phyloP scores from a whole-genome alignment of 1,140 invertebrate genomes.

The Drosophila obscura region DNA sequence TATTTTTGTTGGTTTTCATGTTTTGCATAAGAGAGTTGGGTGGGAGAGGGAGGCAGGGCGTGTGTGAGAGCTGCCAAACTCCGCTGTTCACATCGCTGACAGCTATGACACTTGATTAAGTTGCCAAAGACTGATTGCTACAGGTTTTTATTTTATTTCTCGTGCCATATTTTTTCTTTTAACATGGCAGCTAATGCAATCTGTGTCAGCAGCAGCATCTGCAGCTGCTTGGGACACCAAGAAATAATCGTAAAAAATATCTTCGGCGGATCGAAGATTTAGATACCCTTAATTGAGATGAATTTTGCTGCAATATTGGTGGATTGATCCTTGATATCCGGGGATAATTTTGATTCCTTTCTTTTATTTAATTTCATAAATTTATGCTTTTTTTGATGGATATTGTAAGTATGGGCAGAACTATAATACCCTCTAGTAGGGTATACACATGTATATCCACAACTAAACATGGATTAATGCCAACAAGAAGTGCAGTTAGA shows the following conservation, averaged over 20 bases:
- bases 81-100: slow-evolving; percentile 21
- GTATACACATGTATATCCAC: neutral
- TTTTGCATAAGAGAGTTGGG: slow-evolving; percentile 36
- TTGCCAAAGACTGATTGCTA: slow-evolving; percentile 1
- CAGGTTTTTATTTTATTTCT: slow-evolving; percentile 5
- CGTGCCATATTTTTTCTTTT: slow-evolving; percentile 4
- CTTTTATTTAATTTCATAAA: too few relatives aligned
- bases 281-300: too few relatives aligned
- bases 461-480: slow-evolving; percentile 1
- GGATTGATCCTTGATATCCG: too few relatives aligned
- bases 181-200: slow-evolving; percentile 17
- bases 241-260: neutral
- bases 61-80: slow-evolving; percentile 46
- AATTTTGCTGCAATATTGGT: too few relatives aligned
- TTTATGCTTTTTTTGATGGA: too few relatives aligned
- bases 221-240: slow-evolving; percentile 24
- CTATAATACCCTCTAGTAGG: too few relatives aligned
- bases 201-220: slow-evolving; percentile 3
- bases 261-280: too few relatives aligned
- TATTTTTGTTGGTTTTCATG: slow-evolving; percentile 15
- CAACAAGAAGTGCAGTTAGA: slow-evolving; percentile 32
- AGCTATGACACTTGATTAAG: slow-evolving; percentile 26
- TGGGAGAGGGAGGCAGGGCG: slow-evolving; percentile 2
- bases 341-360: too few relatives aligned
- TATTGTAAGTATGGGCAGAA: too few relatives aligned